Evolutionary conservation across 2,888 invertebrate genomes (phyloP).

Genomic region (Eupithecia subumbrata): DNA sequence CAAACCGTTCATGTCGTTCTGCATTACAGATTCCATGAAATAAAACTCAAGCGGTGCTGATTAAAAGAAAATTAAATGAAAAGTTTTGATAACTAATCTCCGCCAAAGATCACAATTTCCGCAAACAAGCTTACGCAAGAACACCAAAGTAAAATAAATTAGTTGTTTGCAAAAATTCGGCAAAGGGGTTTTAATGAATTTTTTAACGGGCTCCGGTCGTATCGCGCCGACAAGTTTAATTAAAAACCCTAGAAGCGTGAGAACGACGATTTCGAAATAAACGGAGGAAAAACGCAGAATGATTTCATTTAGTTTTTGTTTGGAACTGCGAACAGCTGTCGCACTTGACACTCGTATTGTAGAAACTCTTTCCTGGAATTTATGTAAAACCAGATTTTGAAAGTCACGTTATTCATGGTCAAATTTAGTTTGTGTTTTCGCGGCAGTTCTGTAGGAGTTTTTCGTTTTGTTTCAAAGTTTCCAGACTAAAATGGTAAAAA

Average conservation of each 20-base stretch:
- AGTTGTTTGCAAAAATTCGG: conserved; percentile 59
- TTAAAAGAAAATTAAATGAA: not conserved
- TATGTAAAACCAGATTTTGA: conserved; percentile 28
- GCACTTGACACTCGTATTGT: conserved; percentile 39
- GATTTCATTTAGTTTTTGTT: conserved; percentile 59
- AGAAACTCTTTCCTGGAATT: conserved; percentile 30
- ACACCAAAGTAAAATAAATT: conserved; percentile 48
- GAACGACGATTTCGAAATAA: conserved; percentile 68
- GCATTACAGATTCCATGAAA: not conserved
- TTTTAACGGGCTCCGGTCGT: conserved; percentile 61
- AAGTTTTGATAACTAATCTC: conserved; percentile 5
- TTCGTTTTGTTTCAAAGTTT: not conserved
- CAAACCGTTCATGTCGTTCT: not conserved
- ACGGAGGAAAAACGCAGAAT: conserved; percentile 53
- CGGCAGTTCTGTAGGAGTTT: not conserved
- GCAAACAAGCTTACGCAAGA: conserved; percentile 31
- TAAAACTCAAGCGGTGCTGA: not conserved
- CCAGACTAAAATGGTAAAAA: conserved; percentile 3
- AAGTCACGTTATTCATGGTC: conserved; percentile 19
- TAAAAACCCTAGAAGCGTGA: conserved; percentile 67
- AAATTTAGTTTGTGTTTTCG: conserved; percentile 20
- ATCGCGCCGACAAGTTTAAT: conserved; percentile 70
- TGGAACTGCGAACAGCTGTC: conserved; percentile 50
- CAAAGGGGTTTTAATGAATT: conserved; percentile 69
- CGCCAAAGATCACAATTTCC: conserved; percentile 16